These are phyloP conservation scores for Eustalomyia histrio DNA, from an alignment of 2,888 invertebrate genomes.

Conservation along the genomic window DNA sequence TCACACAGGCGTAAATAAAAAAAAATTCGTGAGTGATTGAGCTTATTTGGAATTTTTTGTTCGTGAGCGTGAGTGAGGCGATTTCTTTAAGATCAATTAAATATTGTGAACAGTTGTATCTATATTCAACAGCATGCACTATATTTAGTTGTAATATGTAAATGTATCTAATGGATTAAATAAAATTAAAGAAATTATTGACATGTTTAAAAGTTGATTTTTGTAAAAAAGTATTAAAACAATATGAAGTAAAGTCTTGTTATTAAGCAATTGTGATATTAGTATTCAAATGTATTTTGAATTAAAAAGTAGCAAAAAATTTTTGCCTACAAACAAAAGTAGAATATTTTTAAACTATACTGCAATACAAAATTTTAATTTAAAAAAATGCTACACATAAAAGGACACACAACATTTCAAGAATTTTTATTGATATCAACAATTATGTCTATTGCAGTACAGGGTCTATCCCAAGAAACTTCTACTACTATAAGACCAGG, in stretches of 20 bases:
- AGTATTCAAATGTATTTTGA: constrained; percentile 54
- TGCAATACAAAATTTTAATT: neutral
- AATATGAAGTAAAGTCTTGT: constrained; percentile 31
- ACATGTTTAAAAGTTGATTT: constrained; percentile 58
- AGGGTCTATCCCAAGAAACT: constrained; percentile 23
- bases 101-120: no score
- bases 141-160: constrained; percentile 22
- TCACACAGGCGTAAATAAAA: no score
- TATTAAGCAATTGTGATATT: constrained; percentile 47
- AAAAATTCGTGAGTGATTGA: no score
- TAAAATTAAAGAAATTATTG: constrained; percentile 62
- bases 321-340: constrained; percentile 34
- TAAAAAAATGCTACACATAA: constrained; percentile 21
- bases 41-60: no score
- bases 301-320: constrained; percentile 28
- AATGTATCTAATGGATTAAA: constrained; percentile 41
- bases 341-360: neutral
- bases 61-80: no score
- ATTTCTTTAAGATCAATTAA: no score
- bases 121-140: neutral
- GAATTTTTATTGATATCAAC: neutral
- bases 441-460: neutral
- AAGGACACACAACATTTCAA: constrained; percentile 6
- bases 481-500: constrained; percentile 66
- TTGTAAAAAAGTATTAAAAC: constrained; percentile 4